These are phyloP conservation scores for Tachina fera DNA, from an alignment of 2,888 invertebrate species.

Conservation along the genomic window DNA sequence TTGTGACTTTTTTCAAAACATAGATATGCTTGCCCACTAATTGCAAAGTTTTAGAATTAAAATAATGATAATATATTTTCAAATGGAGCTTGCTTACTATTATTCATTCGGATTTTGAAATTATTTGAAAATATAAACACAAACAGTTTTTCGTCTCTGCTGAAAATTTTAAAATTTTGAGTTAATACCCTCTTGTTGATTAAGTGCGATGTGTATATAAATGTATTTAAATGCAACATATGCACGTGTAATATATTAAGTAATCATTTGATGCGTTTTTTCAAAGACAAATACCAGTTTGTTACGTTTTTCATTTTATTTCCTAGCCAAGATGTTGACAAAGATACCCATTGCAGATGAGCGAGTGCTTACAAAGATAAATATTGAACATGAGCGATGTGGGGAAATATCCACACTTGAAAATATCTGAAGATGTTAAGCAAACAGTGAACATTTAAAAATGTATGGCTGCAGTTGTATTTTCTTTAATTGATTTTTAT, in stretches of 20 bases:
- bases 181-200: too few species aligned
- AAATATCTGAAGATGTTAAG: not conserved
- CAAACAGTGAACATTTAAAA: not conserved
- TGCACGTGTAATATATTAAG: constrained; percentile 34
- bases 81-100: too few species aligned
- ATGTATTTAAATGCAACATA: not conserved
- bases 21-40: too few species aligned
- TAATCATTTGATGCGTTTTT: constrained; percentile 64
- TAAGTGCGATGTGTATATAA: too few species aligned
- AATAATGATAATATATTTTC: too few species aligned
- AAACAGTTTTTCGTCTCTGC: too few species aligned
- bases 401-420: constrained; percentile 19
- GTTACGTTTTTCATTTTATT: constrained; percentile 2
- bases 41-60: too few species aligned
- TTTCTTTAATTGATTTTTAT: constrained; percentile 64
- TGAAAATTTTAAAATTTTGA: too few species aligned
- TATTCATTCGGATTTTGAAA: too few species aligned
- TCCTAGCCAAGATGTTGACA: not conserved
- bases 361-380: constrained; percentile 27
- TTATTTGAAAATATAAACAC: too few species aligned
- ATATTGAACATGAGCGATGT: constrained; percentile 52
- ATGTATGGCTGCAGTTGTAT: too few species aligned
- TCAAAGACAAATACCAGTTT: constrained; percentile 26
- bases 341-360: constrained; percentile 20
- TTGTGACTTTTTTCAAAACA: too few species aligned